These are phyloP conservation scores for Endotricha flammealis DNA, from an alignment of 2,888 invertebrate genomes.

Conservation along the genomic window DNA sequence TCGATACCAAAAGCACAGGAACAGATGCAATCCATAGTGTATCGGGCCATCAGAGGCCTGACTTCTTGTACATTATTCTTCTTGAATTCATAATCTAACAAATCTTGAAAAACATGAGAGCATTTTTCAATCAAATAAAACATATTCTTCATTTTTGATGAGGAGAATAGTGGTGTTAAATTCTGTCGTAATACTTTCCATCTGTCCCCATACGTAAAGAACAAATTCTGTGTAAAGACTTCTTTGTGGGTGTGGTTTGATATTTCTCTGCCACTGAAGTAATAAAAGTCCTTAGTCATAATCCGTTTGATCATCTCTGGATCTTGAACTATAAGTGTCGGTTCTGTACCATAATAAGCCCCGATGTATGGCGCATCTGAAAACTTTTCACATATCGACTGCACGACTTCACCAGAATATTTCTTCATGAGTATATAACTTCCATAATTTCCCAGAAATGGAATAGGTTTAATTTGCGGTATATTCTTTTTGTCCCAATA, in stretches of 20 bases:
- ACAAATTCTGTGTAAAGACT: conserved; percentile 33
- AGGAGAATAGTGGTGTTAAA: conserved; percentile 43
- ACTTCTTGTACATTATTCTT: conserved; percentile 23
- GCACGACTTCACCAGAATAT: conserved; percentile 21
- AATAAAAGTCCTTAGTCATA: conserved; percentile 42
- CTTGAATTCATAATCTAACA: conserved; percentile 25
- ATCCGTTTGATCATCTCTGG: conserved; percentile 40
- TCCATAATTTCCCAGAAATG: conserved; percentile 41
- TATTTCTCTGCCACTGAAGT: conserved; percentile 40
- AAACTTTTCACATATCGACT: conserved; percentile 34
- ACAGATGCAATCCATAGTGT: conserved; percentile 45
- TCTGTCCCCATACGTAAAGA: conserved; percentile 37
- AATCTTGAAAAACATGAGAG: conserved; percentile 26
- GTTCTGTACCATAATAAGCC: conserved; percentile 46
- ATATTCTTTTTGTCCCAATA: conserved; percentile 45
- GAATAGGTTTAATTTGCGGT: conserved; percentile 27
- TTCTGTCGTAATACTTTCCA: conserved; percentile 52
- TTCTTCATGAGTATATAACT: conserved; percentile 32
- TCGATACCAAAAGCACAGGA: conserved; percentile 34
- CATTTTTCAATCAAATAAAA: conserved; percentile 41
- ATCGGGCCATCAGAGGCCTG: conserved; percentile 28
- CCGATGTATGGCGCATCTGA: conserved; percentile 40
- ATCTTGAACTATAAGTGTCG: conserved; percentile 37
- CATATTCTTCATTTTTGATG: conserved; percentile 53
- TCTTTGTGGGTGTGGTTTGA: conserved; percentile 33